Percentiles rank a stretch among this genome's conserved stretches.
Evolutionary conservation across 2,888 invertebrate genomes (phyloP).

Genomic region (Eupsilia transversa): DNA sequence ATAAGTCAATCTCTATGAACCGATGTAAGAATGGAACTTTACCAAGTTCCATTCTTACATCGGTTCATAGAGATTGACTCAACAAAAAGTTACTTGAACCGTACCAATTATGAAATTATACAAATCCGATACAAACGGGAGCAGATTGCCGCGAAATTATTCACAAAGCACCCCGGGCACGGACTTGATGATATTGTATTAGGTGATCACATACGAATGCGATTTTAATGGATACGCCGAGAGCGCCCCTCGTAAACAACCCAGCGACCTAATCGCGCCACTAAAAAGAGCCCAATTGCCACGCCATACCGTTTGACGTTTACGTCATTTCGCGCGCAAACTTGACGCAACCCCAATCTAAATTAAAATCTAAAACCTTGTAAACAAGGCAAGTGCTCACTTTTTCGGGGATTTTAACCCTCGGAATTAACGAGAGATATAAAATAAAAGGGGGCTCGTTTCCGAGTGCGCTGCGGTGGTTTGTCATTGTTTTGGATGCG

Average conservation of each 20-base stretch:
- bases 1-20: too few species aligned
- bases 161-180: slow-evolving; percentile 87
- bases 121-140: slow-evolving; percentile 86
- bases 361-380: slow-evolving; percentile 92
- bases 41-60: slow-evolving; percentile 14
- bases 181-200: slow-evolving; percentile 91
- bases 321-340: slow-evolving; percentile 78
- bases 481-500: slow-evolving; percentile 72
- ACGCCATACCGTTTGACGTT: slow-evolving; percentile 71
- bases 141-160: slow-evolving; percentile 90
- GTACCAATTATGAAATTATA: slow-evolving; percentile 82
- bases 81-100: slow-evolving; percentile 65
- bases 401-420: slow-evolving; percentile 91
- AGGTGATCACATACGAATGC: slow-evolving; percentile 91
- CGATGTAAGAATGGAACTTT: too few species aligned
- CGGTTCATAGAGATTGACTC: slow-evolving; percentile 36
- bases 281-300: slow-evolving; percentile 75
- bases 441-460: slow-evolving; percentile 79
- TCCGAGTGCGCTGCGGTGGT: slow-evolving; percentile 76
- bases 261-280: slow-evolving; percentile 69
- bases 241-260: slow-evolving; percentile 73
- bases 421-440: slow-evolving; percentile 89
- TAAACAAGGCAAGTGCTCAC: slow-evolving; percentile 91
- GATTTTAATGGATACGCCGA: slow-evolving; percentile 89
- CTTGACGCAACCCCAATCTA: slow-evolving; percentile 88